Evolutionary conservation across 92 coral and sea anemone genomes (phyloP).

Genomic region (Parazoanthus darwini): DNA sequence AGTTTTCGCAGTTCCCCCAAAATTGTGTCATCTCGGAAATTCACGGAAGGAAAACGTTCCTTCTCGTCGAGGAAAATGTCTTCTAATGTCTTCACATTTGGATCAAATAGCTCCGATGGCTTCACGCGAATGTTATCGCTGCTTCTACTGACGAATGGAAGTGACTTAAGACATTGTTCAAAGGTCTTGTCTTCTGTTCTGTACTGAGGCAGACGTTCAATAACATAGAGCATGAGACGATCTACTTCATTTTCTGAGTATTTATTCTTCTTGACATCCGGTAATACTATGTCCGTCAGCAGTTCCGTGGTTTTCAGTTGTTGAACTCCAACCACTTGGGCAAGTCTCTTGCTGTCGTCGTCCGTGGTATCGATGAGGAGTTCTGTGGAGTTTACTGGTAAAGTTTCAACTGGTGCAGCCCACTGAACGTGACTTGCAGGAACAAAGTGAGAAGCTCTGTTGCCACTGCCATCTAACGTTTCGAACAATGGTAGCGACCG

Average conservation of each 20-base stretch:
- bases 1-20: slow-evolving; percentile 27
- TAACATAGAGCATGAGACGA: slow-evolving; percentile 47
- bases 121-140: slow-evolving; percentile 26
- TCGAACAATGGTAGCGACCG: slow-evolving; percentile 59
- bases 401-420: slow-evolving; percentile 44
- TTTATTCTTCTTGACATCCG: slow-evolving; percentile 5
- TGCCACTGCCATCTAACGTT: slow-evolving; percentile 40
- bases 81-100: slow-evolving; percentile 26
- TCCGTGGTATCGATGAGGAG: slow-evolving; percentile 49
- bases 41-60: slow-evolving; percentile 26
- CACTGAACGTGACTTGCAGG: slow-evolving; percentile 39
- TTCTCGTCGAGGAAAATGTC: slow-evolving; percentile 48
- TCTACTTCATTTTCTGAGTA: slow-evolving; percentile 48
- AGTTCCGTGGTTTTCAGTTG: slow-evolving; percentile 28
- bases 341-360: slow-evolving; percentile 50
- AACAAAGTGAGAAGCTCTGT: slow-evolving; percentile 40
- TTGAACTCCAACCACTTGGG: slow-evolving; percentile 19
- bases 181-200: slow-evolving; percentile 2
- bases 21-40: slow-evolving; percentile 25
- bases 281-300: slow-evolving; percentile 35
- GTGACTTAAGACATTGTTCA: slow-evolving; percentile 12
- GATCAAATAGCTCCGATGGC: slow-evolving; percentile 55
- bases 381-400: slow-evolving; percentile 38
- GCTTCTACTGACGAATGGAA: slow-evolving; percentile 47
- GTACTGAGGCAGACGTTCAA: slow-evolving; percentile 43